Conservation (phyloP, 1,140 invertebrate genomes). For the Drosophila ananassae region DNA sequence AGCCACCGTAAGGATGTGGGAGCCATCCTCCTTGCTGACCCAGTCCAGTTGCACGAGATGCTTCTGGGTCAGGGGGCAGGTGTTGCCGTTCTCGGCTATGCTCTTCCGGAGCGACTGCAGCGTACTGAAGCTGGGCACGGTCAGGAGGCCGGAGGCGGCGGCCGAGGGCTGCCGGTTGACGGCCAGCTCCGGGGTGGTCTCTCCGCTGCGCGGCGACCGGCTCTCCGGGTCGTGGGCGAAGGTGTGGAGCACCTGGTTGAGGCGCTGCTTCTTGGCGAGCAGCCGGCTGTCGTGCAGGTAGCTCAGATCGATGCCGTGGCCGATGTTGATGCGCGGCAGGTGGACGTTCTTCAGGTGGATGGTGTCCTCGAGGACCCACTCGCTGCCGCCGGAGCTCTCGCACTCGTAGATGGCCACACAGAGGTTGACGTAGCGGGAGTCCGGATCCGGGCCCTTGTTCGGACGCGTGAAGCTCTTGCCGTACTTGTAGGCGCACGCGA, state of each 20-base stretch:
- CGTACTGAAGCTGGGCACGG: conserved; percentile 96
- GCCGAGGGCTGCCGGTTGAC: conserved; percentile 82
- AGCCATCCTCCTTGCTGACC: conserved; percentile 99
- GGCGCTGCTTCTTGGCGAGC: conserved; percentile 90
- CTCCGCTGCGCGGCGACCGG: conserved; percentile 85
- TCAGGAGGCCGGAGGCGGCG: conserved; percentile 87
- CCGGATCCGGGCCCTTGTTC: conserved; percentile 88
- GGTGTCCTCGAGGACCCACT: conserved; percentile 99
- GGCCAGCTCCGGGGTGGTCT: conserved; percentile 75
- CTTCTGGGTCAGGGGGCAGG: conserved; percentile 94
- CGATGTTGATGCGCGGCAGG: conserved; percentile 91
- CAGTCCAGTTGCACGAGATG: conserved; percentile 97
- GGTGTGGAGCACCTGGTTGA: conserved; percentile 89
- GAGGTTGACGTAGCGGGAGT: conserved; percentile 95
- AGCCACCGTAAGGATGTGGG: conserved; percentile 98
- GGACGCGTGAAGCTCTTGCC: conserved; percentile 93
- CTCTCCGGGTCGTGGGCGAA: conserved; percentile 86
- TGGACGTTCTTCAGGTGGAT: conserved; percentile 95
- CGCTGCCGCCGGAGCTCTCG: conserved; percentile 98
- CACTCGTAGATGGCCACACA: conserved; percentile 99
- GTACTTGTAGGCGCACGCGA: conserved; percentile 98
- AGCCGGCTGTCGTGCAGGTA: conserved; percentile 93
- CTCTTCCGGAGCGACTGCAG: conserved; percentile 94
- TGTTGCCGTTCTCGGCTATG: conserved; percentile 95
- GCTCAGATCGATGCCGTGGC: conserved; percentile 92